Conservation (phyloP, 2,113 vertebrate genomes). For the Gambusia affinis region DNA sequence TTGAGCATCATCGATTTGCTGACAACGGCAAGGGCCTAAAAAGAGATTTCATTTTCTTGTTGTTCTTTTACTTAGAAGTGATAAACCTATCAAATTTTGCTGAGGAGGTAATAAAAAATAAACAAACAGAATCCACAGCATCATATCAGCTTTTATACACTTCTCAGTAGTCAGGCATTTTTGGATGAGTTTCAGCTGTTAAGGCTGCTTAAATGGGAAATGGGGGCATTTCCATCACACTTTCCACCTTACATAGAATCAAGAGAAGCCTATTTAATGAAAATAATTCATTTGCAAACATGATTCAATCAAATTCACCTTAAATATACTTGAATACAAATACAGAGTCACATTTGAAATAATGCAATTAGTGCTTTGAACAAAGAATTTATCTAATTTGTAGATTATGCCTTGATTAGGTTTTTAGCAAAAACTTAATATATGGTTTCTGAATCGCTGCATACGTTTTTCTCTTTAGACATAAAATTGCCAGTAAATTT, state of each 20-base stretch:
- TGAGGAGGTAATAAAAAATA: background rate
- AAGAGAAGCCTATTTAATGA: too few relatives aligned
- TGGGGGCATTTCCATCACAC: background rate
- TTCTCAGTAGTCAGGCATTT: background rate
- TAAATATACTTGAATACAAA: too few relatives aligned
- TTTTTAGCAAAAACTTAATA: background rate
- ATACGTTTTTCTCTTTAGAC: background rate
- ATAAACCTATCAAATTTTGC: constrained; percentile 29
- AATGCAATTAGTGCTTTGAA: too few relatives aligned
- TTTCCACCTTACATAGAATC: too few relatives aligned
- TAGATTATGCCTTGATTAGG: background rate
- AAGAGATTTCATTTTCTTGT: constrained; percentile 42
- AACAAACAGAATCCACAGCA: background rate
- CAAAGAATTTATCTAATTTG: background rate
- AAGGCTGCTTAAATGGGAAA: background rate
- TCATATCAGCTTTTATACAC: background rate
- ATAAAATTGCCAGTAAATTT: background rate
- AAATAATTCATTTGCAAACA: too few relatives aligned
- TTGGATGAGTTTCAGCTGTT: background rate
- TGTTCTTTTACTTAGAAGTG: constrained; percentile 2
- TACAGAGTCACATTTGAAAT: too few relatives aligned
- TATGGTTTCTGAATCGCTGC: background rate
- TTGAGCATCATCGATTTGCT: constrained; percentile 26
- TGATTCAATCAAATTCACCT: too few relatives aligned
- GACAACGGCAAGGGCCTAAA: constrained; percentile 25